Percentiles rank a stretch among this genome's conserved stretches.
Evolutionary conservation across 2,888 invertebrate species (phyloP).

Genomic region (Stictocephala bisonia): DNA sequence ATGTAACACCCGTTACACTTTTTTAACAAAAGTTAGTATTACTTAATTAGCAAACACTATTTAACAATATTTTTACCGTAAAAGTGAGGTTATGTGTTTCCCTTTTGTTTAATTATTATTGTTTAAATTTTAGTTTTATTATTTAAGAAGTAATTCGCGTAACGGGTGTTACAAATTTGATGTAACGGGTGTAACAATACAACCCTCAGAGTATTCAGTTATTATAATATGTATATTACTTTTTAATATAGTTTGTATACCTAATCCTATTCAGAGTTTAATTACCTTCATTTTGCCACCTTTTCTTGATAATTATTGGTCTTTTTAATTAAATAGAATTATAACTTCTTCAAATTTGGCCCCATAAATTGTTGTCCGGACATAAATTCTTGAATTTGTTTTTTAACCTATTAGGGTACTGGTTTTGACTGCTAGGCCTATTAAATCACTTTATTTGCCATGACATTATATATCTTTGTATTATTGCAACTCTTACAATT

Average conservation of each 20-base stretch:
- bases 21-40: constrained; percentile 30
- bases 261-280: neutral
- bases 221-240: constrained; percentile 11
- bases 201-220: constrained; percentile 8
- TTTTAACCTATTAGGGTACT: neutral
- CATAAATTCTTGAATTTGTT: neutral
- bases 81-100: constrained; percentile 32
- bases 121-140: constrained; percentile 27
- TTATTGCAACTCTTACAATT: constrained; percentile 3
- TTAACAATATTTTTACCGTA: neutral
- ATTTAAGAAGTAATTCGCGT: constrained; percentile 10
- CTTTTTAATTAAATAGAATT: neutral
- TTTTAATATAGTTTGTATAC: neutral
- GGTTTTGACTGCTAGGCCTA: constrained; percentile 12
- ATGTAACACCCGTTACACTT: constrained; percentile 30
- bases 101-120: neutral
- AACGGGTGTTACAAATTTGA: constrained; percentile 27
- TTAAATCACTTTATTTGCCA: neutral
- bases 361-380: neutral
- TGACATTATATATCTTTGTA: neutral
- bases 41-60: neutral
- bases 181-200: constrained; percentile 19
- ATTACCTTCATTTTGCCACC: neutral
- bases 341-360: constrained; percentile 11
- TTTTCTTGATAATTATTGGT: neutral